These are phyloP conservation scores for Nephrotoma guestfalica DNA, from an alignment of 2,888 invertebrate genomes.

Conservation along the genomic window DNA sequence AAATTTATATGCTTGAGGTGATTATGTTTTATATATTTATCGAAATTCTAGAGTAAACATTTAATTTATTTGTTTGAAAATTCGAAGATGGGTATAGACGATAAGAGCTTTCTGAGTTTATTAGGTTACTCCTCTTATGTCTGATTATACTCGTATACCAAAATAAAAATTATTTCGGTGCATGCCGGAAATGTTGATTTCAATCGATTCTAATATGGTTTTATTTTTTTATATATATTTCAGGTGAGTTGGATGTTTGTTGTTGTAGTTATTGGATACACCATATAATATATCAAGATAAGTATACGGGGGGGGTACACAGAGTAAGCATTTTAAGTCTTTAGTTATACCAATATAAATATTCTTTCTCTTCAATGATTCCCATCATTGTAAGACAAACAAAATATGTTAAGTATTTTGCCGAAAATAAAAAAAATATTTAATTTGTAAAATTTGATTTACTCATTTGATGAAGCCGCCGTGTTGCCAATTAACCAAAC, in stretches of 20 bases:
- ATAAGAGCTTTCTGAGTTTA: background rate
- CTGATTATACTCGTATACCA: background rate
- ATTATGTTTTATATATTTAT: background rate
- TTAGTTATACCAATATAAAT: background rate
- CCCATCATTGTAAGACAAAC: background rate
- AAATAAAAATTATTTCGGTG: background rate
- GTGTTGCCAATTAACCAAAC: background rate
- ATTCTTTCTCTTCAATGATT: background rate
- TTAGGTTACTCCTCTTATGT: background rate
- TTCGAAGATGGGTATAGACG: background rate
- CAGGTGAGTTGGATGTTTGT: background rate
- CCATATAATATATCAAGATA: background rate
- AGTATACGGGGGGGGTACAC: background rate
- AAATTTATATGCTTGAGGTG: background rate
- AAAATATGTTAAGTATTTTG: background rate
- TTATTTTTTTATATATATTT: background rate
- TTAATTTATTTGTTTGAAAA: background rate
- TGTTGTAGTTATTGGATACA: background rate
- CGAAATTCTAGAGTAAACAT: background rate
- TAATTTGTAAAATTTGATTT: background rate
- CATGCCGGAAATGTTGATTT: background rate
- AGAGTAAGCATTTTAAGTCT: background rate
- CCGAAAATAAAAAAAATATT: background rate
- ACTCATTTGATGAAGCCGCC: background rate
- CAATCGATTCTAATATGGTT: background rate